A percentile compares a stretch with the other conserved stretches of the same genome.
These are phyloP conservation scores for Trachelus tabidus DNA, from an alignment of 2,888 invertebrate species.

Conservation along the genomic window DNA sequence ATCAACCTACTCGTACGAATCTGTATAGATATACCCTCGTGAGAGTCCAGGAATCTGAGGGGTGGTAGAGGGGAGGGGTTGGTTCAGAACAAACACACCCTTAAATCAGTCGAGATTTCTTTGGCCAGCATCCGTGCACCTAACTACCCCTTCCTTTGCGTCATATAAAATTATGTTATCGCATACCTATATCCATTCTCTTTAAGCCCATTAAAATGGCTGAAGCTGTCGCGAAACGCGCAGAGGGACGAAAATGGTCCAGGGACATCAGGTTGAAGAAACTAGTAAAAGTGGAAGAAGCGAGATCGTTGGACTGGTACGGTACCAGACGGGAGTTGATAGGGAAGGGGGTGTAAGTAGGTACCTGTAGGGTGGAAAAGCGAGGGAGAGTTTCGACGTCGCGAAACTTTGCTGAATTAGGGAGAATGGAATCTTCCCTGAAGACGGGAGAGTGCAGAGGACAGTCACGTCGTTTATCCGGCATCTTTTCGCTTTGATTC, in stretches of 20 bases:
- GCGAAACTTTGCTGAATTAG: not conserved
- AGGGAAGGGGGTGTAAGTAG: not conserved
- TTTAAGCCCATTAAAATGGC: not conserved
- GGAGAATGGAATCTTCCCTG: not conserved
- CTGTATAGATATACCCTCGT: conserved; percentile 18
- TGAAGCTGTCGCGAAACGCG: not conserved
- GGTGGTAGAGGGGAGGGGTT: conserved; percentile 1
- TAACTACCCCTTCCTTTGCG: not conserved
- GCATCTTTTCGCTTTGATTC: not conserved
- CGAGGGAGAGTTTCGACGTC: not conserved
- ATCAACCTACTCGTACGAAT: conserved; percentile 10
- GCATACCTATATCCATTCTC: not conserved
- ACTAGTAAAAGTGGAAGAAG: not conserved
- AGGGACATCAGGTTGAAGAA: not conserved
- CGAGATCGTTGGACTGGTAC: not conserved
- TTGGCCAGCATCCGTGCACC: conserved; percentile 24
- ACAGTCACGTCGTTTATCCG: not conserved
- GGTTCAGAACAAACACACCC: conserved; percentile 10
- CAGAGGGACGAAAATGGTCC: not conserved
- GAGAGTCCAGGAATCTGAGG: conserved; percentile 1
- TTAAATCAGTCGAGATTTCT: conserved; percentile 43
- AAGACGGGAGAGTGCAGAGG: not conserved
- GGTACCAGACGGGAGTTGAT: not conserved
- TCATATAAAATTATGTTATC: not conserved
- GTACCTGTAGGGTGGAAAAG: not conserved